Evolutionary conservation across 2,113 vertebrate genomes (phyloP).

Genomic region (Perognathus longimembris): DNA sequence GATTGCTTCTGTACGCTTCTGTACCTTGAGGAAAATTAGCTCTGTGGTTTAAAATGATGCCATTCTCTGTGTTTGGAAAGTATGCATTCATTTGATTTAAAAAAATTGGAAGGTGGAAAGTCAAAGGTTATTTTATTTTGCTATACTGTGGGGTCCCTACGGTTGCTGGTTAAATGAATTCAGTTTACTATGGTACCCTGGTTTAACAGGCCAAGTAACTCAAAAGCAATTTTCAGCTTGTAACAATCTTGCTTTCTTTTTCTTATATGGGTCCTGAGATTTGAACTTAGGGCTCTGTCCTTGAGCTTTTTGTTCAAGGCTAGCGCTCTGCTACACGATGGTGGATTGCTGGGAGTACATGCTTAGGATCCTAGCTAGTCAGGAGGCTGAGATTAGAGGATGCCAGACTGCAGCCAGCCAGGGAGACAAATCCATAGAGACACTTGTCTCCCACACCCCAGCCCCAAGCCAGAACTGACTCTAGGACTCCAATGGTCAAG

Average conservation of each 20-base stretch:
- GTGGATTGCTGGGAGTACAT: too few species aligned
- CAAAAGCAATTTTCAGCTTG: background rate
- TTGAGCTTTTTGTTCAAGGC: too few species aligned
- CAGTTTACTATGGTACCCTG: background rate
- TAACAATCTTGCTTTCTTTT: background rate
- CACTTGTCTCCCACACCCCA: too few species aligned
- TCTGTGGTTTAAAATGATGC: background rate
- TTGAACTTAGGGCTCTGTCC: too few species aligned
- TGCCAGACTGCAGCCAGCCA: too few species aligned
- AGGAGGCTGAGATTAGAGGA: too few species aligned
- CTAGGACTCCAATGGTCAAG: too few species aligned
- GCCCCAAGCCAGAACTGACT: too few species aligned
- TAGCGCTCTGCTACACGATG: too few species aligned
- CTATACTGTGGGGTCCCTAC: background rate
- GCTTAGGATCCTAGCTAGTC: too few species aligned
- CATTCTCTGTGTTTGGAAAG: background rate
- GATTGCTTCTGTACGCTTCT: background rate
- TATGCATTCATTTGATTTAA: conserved; percentile 24
- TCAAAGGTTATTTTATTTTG: background rate
- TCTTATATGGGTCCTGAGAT: too few species aligned
- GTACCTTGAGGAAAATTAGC: background rate
- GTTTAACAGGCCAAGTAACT: background rate
- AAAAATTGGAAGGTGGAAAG: background rate
- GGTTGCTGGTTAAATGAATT: background rate
- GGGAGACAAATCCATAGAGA: too few species aligned